Evolutionary conservation across 2,113 vertebrate genomes (phyloP).

Genomic region (Panthera uncia): DNA sequence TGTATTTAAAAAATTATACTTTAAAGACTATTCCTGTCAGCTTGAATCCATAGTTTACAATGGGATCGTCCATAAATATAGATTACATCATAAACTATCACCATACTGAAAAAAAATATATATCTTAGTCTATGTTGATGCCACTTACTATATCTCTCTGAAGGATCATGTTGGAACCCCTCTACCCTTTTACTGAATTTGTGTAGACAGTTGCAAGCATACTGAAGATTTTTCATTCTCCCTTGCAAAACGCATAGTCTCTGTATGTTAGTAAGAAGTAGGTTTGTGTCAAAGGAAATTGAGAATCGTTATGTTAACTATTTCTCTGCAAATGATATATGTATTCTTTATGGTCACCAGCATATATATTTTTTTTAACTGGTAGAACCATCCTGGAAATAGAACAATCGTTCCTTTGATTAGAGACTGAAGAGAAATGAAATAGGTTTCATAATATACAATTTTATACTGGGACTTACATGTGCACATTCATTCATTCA

Average conservation of each 20-base stretch:
- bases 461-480: neutral
- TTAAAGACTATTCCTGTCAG: neutral
- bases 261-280: neutral
- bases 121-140: neutral
- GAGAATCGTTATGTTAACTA: neutral
- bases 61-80: neutral
- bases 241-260: neutral
- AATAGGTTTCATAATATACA: neutral
- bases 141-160: neutral
- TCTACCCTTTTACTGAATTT: neutral
- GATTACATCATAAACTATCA: neutral
- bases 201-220: neutral
- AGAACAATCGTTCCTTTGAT: neutral
- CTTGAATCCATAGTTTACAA: neutral
- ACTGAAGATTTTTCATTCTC: neutral
- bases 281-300: neutral
- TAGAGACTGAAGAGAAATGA: neutral
- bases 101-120: neutral
- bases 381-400: neutral
- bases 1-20: neutral
- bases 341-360: neutral
- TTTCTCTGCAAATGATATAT: neutral
- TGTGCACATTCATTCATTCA: neutral
- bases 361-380: neutral
- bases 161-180: neutral